These are phyloP conservation scores for Hylaeus anthracinus DNA, from an alignment of 1,140 invertebrate genomes.

Conservation along the genomic window DNA sequence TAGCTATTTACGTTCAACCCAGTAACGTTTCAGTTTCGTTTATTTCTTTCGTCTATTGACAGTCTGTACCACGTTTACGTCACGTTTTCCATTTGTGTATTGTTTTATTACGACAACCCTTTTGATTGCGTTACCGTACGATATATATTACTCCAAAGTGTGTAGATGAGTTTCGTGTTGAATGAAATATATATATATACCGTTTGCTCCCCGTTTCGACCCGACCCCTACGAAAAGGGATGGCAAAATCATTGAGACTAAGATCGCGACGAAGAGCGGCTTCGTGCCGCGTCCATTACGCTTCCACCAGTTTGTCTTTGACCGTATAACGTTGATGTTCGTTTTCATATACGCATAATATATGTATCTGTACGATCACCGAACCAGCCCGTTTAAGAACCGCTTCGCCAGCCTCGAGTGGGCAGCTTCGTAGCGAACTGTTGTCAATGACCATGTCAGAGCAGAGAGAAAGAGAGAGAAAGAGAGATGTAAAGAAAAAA, in stretches of 20 bases:
- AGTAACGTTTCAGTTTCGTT: neutral
- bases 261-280: conserved; percentile 8
- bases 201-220: conserved; percentile 69
- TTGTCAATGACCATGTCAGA: conserved; percentile 77
- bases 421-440: conserved; percentile 77
- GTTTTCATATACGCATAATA: conserved; percentile 47
- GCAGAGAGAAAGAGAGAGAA: conserved; percentile 52
- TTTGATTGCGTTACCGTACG: conserved; percentile 45
- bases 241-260: conserved; percentile 69
- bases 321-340: conserved; percentile 36
- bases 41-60: conserved; percentile 16
- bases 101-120: neutral
- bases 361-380: conserved; percentile 51
- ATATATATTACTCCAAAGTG: conserved; percentile 68
- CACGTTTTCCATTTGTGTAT: conserved; percentile 44
- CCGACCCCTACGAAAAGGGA: conserved; percentile 80
- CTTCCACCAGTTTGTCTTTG: conserved; percentile 35
- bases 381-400: conserved; percentile 52
- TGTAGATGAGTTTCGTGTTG: conserved; percentile 79
- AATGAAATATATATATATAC: conserved; percentile 63
- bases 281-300: conserved; percentile 9
- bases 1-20: conserved; percentile 45
- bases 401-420: conserved; percentile 76
- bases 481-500: neutral
- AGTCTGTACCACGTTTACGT: conserved; percentile 35